These are phyloP conservation scores for Lytechinus pictus DNA, from an alignment of 35 echinoderm and acorn worm species.

Conservation along the genomic window DNA sequence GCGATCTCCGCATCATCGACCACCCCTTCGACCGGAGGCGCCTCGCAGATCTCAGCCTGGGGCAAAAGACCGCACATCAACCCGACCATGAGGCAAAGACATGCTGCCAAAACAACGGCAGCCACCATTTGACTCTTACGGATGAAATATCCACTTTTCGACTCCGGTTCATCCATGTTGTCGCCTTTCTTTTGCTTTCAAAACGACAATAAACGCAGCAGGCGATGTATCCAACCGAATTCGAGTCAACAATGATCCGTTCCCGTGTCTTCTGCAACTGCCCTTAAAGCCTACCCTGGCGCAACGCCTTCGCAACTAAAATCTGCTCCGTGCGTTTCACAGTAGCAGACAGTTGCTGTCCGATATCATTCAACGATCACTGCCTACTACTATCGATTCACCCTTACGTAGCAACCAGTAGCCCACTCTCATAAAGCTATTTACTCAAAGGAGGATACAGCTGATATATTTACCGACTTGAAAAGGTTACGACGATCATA, in stretches of 20 bases:
- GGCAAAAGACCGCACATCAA: slow-evolving; percentile 72
- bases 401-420: background rate
- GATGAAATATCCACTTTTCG: background rate
- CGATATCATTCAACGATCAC: background rate
- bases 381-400: background rate
- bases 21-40: slow-evolving; percentile 20
- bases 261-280: background rate
- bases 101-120: slow-evolving; percentile 26
- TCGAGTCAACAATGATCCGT: background rate
- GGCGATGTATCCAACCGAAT: no score
- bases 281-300: background rate
- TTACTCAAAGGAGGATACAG: background rate
- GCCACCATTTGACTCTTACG: slow-evolving; percentile 65
- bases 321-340: background rate
- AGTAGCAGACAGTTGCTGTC: background rate
- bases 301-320: background rate
- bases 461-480: background rate
- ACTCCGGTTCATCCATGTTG: background rate
- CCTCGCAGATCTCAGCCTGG: slow-evolving; percentile 44
- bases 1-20: background rate
- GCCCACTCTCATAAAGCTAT: background rate
- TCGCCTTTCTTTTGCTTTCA: background rate
- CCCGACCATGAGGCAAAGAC: slow-evolving; percentile 58
- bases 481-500: background rate
- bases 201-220: background rate